Percentiles rank a stretch among this genome's conserved stretches.
phyloP scores from a whole-genome alignment of 2,113 vertebrate genomes.

The Anser cygnoides region DNA sequence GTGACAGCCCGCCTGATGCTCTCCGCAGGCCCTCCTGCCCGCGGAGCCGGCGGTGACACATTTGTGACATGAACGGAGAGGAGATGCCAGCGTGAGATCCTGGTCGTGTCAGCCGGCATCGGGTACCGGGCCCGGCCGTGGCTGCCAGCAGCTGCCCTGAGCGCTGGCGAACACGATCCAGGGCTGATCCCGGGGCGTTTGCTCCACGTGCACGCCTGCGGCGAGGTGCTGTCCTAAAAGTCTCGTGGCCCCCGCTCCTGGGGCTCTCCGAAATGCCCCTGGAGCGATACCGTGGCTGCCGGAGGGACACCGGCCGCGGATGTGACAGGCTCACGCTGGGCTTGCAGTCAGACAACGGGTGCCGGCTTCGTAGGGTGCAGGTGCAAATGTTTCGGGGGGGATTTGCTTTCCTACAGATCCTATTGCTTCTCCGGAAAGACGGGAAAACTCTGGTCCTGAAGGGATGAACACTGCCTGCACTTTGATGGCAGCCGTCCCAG shows the following conservation, averaged over 20 bases:
- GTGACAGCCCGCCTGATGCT: conserved; percentile 9
- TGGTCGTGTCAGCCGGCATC: conserved; percentile 58
- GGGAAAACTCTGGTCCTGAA: conserved; percentile 45
- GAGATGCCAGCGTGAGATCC: conserved; percentile 2
- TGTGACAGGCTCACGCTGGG: background rate
- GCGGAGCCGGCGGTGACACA: conserved; percentile 31
- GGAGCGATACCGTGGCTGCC: background rate
- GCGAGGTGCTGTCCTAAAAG: background rate
- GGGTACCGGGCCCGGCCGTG: background rate
- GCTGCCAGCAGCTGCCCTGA: conserved; percentile 6
- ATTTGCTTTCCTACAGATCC: conserved; percentile 24
- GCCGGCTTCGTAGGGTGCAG: background rate
- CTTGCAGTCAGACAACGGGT: background rate
- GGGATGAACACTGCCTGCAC: conserved; percentile 49
- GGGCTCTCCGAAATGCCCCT: background rate
- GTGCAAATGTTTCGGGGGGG: background rate
- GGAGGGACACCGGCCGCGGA: background rate
- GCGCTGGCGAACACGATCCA: background rate
- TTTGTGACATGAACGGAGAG: conserved; percentile 46
- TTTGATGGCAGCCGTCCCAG: conserved; percentile 15
- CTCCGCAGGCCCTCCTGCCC: conserved; percentile 27
- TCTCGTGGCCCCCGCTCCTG: background rate
- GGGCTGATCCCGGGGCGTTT: background rate
- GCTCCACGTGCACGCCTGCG: background rate
- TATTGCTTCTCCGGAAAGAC: conserved; percentile 22